Evolutionary conservation across 2,797 vertebrate genomes (phyloP).

Genomic region (Sebastes hubbsi): DNA sequence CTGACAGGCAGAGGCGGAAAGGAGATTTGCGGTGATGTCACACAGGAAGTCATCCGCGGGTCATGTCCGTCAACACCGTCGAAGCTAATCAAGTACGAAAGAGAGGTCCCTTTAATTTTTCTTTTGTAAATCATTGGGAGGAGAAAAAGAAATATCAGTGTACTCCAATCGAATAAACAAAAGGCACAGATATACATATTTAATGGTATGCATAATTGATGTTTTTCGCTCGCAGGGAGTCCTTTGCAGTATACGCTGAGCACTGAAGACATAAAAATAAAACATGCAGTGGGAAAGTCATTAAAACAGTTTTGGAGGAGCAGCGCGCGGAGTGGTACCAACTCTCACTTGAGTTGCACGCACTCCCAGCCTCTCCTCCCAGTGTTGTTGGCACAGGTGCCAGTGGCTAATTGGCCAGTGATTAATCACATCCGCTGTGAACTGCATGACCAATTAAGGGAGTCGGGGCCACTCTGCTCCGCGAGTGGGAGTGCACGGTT

Average conservation of each 20-base stretch:
- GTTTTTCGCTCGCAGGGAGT: conserved; percentile 76
- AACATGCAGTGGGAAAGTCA: conserved; percentile 78
- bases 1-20: conserved; percentile 20
- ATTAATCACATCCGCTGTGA: conserved; percentile 75
- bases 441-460: conserved; percentile 66
- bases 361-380: conserved; percentile 34
- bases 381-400: conserved; percentile 61
- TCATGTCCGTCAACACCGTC: conserved; percentile 27
- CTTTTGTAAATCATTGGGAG: conserved; percentile 60
- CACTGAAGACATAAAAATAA: conserved; percentile 80
- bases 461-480: conserved; percentile 36
- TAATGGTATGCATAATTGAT: conserved; percentile 82
- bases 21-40: conserved; percentile 65
- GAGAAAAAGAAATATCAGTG: conserved; percentile 68
- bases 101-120: conserved; percentile 46
- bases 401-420: conserved; percentile 71
- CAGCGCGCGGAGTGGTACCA: conserved; percentile 47
- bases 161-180: conserved; percentile 79
- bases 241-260: conserved; percentile 77
- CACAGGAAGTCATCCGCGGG: conserved; percentile 60
- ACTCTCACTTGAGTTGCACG: conserved; percentile 52
- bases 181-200: conserved; percentile 81
- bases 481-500: conserved; percentile 15
- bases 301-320: conserved; percentile 73
- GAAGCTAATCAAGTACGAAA: conserved; percentile 32